Evolutionary conservation across 1,140 invertebrate species (phyloP).

Genomic region (Cydia splendana): DNA sequence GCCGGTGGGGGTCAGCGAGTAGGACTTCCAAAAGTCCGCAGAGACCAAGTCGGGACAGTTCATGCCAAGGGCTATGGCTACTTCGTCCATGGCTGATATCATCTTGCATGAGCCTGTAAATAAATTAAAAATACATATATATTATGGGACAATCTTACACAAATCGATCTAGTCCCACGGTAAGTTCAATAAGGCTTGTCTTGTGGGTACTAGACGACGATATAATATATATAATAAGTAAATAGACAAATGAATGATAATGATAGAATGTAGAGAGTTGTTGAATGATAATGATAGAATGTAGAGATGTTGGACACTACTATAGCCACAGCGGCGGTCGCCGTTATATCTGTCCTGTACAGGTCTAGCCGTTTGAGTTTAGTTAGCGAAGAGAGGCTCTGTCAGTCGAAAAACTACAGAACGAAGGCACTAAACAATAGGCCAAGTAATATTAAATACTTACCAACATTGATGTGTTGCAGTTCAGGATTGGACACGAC

Average conservation of each 20-base stretch:
- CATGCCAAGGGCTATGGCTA: slow-evolving; percentile 83
- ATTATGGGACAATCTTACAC: too few relatives aligned
- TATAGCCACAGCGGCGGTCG: slow-evolving; percentile 82
- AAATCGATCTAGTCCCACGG: too few relatives aligned
- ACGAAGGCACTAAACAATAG: too few relatives aligned
- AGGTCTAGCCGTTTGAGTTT: slow-evolving; percentile 88
- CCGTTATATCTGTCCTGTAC: slow-evolving; percentile 86
- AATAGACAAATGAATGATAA: too few relatives aligned
- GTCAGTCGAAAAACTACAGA: neutral
- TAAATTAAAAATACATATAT: slow-evolving; percentile 30
- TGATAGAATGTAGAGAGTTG: too few relatives aligned
- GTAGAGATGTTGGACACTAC: too few relatives aligned
- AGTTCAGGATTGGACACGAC: slow-evolving; percentile 84
- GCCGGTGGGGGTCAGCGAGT: slow-evolving; percentile 86
- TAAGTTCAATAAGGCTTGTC: too few relatives aligned
- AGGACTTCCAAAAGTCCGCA: slow-evolving; percentile 92
- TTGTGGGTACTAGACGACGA: too few relatives aligned
- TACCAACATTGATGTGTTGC: slow-evolving; percentile 87
- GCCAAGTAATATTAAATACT: slow-evolving; percentile 46
- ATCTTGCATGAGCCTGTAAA: slow-evolving; percentile 79
- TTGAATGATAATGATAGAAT: too few relatives aligned
- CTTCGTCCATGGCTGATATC: slow-evolving; percentile 83
- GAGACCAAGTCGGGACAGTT: slow-evolving; percentile 85
- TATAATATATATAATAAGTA: too few relatives aligned
- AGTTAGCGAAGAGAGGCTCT: slow-evolving; percentile 43